Percentiles rank a stretch among this genome's conserved stretches.
These are phyloP conservation scores for Pterocles orientalis DNA, from an alignment of 2,113 vertebrate species.

Conservation along the genomic window DNA sequence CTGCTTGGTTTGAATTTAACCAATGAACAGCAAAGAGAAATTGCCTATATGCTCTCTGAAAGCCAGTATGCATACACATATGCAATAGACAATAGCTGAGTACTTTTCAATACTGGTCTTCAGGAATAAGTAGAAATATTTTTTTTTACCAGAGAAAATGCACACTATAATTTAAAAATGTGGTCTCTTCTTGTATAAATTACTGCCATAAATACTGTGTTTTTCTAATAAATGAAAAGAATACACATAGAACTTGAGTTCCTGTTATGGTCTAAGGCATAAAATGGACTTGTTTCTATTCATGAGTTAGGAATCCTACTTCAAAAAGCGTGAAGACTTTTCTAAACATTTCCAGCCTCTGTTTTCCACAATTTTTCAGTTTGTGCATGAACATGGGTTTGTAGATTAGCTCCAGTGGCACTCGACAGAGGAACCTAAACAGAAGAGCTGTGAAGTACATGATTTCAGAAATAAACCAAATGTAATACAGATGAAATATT, in stretches of 20 bases:
- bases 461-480: neutral
- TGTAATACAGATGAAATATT: neutral
- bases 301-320: neutral
- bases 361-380: neutral
- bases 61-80: neutral
- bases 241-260: neutral
- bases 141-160: constrained; percentile 22
- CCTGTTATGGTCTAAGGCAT: neutral
- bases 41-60: neutral
- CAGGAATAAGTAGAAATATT: neutral
- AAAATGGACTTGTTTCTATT: neutral
- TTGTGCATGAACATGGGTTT: neutral
- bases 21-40: neutral
- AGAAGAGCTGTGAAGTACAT: neutral
- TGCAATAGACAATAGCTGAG: neutral
- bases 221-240: constrained; percentile 38
- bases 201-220: neutral
- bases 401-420: neutral
- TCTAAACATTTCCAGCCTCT: neutral
- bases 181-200: constrained; percentile 4
- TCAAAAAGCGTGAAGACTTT: neutral
- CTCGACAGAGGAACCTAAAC: neutral
- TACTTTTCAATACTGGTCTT: neutral
- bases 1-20: constrained; percentile 37
- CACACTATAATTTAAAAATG: neutral